A percentile compares a stretch with the other conserved stretches of the same genome.
Evolutionary conservation across 1,140 invertebrate genomes (phyloP).

Genomic region (Lerema accius): DNA sequence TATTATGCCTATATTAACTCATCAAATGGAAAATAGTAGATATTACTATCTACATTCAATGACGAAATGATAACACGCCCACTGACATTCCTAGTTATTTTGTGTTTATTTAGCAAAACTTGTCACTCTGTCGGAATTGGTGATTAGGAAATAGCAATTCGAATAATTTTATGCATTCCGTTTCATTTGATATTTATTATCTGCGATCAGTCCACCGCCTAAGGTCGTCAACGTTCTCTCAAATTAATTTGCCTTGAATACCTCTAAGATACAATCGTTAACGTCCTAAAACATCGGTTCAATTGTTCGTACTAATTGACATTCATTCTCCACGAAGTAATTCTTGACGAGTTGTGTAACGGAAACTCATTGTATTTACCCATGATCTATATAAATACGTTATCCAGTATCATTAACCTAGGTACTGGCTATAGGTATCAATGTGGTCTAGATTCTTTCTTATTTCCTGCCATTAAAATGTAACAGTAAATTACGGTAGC

Average conservation of each 20-base stretch:
- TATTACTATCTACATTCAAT: constrained; percentile 11
- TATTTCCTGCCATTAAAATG: not conserved
- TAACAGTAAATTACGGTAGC: not conserved
- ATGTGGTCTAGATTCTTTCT: no score
- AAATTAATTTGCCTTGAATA: constrained; percentile 27
- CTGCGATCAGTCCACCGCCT: constrained; percentile 5
- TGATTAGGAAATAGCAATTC: constrained; percentile 13
- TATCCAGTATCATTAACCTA: no score
- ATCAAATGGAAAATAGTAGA: constrained; percentile 11
- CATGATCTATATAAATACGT: no score
- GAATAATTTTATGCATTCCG: constrained; percentile 15
- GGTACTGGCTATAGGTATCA: no score
- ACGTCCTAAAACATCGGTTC: not conserved
- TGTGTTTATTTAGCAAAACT: constrained; percentile 1
- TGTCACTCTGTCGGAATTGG: not conserved
- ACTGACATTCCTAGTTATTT: not conserved
- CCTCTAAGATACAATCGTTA: constrained; percentile 19
- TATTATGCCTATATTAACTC: constrained; percentile 20
- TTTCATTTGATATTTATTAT: constrained; percentile 23
- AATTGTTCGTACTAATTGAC: constrained; percentile 2
- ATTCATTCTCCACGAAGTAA: no score
- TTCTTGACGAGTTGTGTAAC: no score
- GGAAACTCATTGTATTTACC: no score
- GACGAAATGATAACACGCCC: constrained; percentile 6
- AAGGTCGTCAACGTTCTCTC: constrained; percentile 25